Evolutionary conservation across 2,888 invertebrate species (phyloP), one percentile per base, ranked within the genome.

Genomic region (Epiperipatus broadwayi): DNA sequence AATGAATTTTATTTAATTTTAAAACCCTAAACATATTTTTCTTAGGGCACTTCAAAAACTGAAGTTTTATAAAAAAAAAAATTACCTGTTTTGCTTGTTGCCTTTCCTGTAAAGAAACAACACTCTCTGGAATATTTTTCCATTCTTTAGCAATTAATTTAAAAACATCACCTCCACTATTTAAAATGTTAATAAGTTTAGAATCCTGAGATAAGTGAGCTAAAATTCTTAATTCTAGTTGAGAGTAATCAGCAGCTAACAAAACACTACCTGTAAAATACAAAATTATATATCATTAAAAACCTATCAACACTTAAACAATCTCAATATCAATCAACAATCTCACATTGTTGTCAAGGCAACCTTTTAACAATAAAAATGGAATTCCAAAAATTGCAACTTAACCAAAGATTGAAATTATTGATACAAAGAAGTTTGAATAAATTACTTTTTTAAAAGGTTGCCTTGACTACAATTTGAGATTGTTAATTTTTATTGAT

Each of bases 161-260:
- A 53, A 89, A 89, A 21, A 87, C 73, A 60, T 89, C 89, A 10
- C 68, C 71, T 4, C 54, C 59, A 16, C 46, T 44, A 45, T 65
- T 66, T 12, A 71, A 53, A 3, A 65, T 56, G 30, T 63, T 57
- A 35, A 73, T 64, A 25, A 93, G 61, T 32, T 68, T 65, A 5
- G 59, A 47, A 60, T 95, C 95, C 45, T 69, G 64, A 5, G 83
- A 80, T 43, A 91, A 70, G 61, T 93, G 89, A 14, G 93, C 81
- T 49, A 97, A 63, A 42, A 97, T 72, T 48, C 97, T 68, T 58
- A 97, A 69, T 62, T 97, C 97, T 43, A 97, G 57, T 60, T 97
- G 97, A 50, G 85, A 85, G 62, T 87, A 97, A 64, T 97, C 95
- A 0, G 89, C 89, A 0, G 91, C 78, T 32, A 97, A 59, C 39